phyloP scores from a whole-genome alignment of 2,888 invertebrate species.

The Parelbella ahira region DNA sequence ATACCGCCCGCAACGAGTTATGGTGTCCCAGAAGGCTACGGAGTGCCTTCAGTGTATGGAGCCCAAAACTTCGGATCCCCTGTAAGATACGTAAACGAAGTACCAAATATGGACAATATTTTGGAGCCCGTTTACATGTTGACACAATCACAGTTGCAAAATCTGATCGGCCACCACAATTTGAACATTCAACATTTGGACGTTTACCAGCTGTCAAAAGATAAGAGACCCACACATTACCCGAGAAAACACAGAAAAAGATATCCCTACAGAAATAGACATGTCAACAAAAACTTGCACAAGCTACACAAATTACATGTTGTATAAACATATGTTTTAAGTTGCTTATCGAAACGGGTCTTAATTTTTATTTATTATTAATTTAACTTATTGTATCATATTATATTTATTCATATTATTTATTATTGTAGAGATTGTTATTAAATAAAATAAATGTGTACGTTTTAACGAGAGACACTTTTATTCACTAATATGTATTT shows the following conservation, averaged over 20 bases:
- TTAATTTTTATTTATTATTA: too few species aligned
- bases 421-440: too few species aligned
- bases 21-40: constrained; percentile 33
- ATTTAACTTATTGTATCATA: too few species aligned
- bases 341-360: too few species aligned
- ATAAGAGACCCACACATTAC: constrained; percentile 36
- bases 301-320: constrained; percentile 44
- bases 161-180: constrained; percentile 57
- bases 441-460: too few species aligned
- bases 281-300: constrained; percentile 47
- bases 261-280: constrained; percentile 38
- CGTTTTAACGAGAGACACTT: too few species aligned
- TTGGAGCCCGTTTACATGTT: constrained; percentile 66
- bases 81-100: constrained; percentile 24
- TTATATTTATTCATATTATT: too few species aligned
- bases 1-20: constrained; percentile 36
- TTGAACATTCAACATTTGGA: constrained; percentile 65
- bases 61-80: constrained; percentile 28
- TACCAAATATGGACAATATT: constrained; percentile 29
- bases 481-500: too few species aligned
- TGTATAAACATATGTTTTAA: constrained; percentile 11
- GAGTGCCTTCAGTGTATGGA: constrained; percentile 12
- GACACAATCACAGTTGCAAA: constrained; percentile 60
- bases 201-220: constrained; percentile 49
- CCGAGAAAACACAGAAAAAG: constrained; percentile 48